Percentiles rank a stretch among this genome's conserved stretches.
These are phyloP conservation scores for Diarsia dahlii DNA, from an alignment of 2,888 invertebrate genomes.

Conservation along the genomic window DNA sequence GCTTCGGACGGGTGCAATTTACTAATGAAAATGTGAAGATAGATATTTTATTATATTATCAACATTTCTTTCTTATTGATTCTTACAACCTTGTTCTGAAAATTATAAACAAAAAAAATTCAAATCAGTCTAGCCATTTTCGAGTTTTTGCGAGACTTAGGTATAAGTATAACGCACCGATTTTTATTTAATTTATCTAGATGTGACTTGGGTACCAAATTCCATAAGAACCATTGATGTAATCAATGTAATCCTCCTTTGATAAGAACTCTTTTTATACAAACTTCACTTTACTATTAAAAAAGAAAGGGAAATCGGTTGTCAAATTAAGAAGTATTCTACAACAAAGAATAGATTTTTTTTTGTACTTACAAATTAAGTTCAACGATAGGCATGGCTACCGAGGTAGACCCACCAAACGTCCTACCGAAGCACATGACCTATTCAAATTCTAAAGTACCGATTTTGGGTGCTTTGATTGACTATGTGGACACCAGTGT, in stretches of 20 bases:
- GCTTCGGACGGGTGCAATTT: neutral
- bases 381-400: constrained; percentile 64
- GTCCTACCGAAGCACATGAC: constrained; percentile 76
- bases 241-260: no score
- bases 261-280: constrained; percentile 23
- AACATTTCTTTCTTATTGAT: no score
- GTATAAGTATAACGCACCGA: no score
- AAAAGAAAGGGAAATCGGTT: constrained; percentile 31
- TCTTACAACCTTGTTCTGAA: no score
- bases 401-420: constrained; percentile 66
- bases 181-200: no score
- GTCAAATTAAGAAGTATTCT: constrained; percentile 64
- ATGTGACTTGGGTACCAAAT: neutral
- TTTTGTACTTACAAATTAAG: constrained; percentile 54
- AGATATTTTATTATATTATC: no score
- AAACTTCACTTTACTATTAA: neutral
- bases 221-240: no score
- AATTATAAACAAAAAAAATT: no score
- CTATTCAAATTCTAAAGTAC: constrained; percentile 80
- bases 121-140: no score
- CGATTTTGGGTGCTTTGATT: constrained; percentile 81
- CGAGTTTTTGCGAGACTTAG: no score
- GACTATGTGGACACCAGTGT: constrained; percentile 83
- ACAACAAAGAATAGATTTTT: constrained; percentile 52
- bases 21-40: neutral